Conservation (phyloP, 1,140 invertebrate genomes). For the Frieseomelitta varia region DNA sequence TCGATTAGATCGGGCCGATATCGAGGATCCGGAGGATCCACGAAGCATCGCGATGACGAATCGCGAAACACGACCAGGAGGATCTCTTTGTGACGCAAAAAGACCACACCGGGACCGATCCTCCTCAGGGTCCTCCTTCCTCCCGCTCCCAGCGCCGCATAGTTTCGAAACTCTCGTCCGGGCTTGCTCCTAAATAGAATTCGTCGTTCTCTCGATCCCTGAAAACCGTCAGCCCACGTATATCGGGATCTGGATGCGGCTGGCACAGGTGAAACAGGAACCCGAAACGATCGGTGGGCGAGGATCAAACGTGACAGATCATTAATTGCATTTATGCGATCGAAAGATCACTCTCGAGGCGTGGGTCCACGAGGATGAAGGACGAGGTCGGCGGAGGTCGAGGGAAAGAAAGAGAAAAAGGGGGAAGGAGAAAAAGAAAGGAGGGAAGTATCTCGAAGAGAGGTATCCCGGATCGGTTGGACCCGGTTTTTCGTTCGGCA, state of each 20-base stretch:
- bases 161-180: not conserved
- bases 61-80: slow-evolving; percentile 54
- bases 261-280: slow-evolving; percentile 45
- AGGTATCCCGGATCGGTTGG: slow-evolving; percentile 51
- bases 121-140: not conserved
- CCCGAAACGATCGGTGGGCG: slow-evolving; percentile 37
- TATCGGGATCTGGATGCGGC: slow-evolving; percentile 35
- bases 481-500: slow-evolving; percentile 66
- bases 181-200: not conserved
- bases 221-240: slow-evolving; percentile 25
- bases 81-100: slow-evolving; percentile 25
- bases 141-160: not conserved
- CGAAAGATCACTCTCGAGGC: slow-evolving; percentile 56
- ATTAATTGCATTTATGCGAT: slow-evolving; percentile 69
- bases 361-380: slow-evolving; percentile 60
- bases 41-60: slow-evolving; percentile 62
- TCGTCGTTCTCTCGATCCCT: not conserved
- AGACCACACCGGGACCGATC: not conserved
- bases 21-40: slow-evolving; percentile 70
- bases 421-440: slow-evolving; percentile 13
- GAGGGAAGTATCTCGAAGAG: slow-evolving; percentile 20
- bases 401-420: no score
- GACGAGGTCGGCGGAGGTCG: slow-evolving; percentile 52
- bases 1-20: slow-evolving; percentile 75
- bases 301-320: slow-evolving; percentile 65